Conservation (phyloP, 2,113 vertebrate species). For the Balaeniceps rex region DNA sequence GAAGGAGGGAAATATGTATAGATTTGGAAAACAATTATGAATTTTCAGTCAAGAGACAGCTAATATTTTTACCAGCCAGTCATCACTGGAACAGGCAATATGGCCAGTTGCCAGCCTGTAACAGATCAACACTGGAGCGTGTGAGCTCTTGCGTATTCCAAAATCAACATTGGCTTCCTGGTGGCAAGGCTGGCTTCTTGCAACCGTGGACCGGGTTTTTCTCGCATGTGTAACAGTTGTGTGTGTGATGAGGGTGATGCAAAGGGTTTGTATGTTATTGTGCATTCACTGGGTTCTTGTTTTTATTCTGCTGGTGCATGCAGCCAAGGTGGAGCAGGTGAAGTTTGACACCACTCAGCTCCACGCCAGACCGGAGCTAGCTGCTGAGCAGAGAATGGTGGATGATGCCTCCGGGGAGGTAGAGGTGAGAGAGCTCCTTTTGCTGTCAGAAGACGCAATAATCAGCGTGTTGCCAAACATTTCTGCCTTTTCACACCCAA, state of each 20-base stretch:
- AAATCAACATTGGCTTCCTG: background rate
- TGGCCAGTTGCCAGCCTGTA: background rate
- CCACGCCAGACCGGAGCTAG: conserved; percentile 83
- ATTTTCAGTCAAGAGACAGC: background rate
- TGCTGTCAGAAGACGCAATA: background rate
- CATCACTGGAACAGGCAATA: background rate
- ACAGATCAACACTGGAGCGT: background rate
- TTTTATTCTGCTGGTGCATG: background rate
- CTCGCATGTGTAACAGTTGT: rapidly evolving
- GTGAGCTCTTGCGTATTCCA: background rate
- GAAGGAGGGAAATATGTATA: background rate
- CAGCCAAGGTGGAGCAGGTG: conserved; percentile 87
- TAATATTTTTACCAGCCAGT: background rate
- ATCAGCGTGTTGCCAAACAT: background rate
- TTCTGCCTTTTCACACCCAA: background rate
- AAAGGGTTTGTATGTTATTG: background rate
- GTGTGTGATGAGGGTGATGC: background rate
- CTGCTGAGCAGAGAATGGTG: conserved; percentile 87
- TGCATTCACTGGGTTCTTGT: background rate
- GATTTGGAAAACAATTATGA: background rate
- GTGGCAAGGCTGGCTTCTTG: background rate
- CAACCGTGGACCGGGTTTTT: rapidly evolving
- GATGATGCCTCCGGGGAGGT: conserved; percentile 85
- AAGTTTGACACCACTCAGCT: conserved; percentile 88
- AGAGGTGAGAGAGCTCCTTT: conserved; percentile 68